Conservation (phyloP, 2,888 invertebrate genomes). For the Cremastinae sp. region DNA sequence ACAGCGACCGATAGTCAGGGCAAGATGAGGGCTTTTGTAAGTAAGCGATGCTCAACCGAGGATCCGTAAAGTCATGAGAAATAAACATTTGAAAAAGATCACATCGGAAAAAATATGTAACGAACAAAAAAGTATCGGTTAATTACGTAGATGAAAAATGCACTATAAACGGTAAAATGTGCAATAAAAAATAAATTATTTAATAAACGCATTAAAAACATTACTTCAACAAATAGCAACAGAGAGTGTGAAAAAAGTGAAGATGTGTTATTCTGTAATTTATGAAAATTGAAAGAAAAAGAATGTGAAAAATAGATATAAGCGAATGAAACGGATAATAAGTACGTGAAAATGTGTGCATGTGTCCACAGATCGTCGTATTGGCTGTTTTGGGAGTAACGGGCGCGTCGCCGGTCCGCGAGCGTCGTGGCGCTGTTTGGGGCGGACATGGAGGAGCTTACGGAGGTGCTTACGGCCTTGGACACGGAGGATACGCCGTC, state of each 20-base stretch:
- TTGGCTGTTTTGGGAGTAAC: constrained; percentile 69
- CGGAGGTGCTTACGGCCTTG: constrained; percentile 61
- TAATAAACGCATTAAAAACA: neutral
- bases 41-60: constrained; percentile 65
- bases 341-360: neutral
- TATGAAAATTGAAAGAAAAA: too few species aligned
- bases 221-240: too few species aligned
- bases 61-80: neutral
- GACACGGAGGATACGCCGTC: constrained; percentile 61
- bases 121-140: neutral
- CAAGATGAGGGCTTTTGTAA: constrained; percentile 79
- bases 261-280: neutral
- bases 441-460: constrained; percentile 63
- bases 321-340: constrained; percentile 1
- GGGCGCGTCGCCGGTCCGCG: constrained; percentile 66
- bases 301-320: neutral
- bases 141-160: neutral
- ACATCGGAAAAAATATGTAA: neutral
- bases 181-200: constrained; percentile 24
- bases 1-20: constrained; percentile 73
- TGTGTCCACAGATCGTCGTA: constrained; percentile 71
- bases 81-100: neutral
- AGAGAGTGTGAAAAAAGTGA: too few species aligned
- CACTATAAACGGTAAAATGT: constrained; percentile 10
- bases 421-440: constrained; percentile 70